Evolutionary conservation across 2,888 invertebrate genomes (phyloP), one percentile per base, ranked within the genome.

Genomic region (Eristalinus aeneus): DNA sequence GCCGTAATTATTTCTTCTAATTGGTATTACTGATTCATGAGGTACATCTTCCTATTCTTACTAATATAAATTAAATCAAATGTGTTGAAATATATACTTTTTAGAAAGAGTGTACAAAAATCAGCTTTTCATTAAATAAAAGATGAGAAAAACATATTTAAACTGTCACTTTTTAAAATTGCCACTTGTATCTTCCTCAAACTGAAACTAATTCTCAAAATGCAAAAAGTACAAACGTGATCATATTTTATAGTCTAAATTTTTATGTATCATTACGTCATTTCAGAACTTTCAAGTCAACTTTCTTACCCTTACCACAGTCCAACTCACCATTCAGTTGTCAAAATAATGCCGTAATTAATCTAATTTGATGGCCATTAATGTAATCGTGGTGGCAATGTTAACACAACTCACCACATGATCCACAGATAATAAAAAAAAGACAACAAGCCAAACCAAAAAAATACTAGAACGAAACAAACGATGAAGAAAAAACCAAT

Each of bases 381-480:
- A 69, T 77, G 54, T 81, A 77, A 77, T 65, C 71, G 82, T 67
- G 82, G 82, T 86, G 46, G 71, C 53, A 31, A 61, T 46, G 46
- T 71, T 39, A 74, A 74, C 65, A 46, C 16, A 71, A 75, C 12
- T 86, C 77, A 86, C 82, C 86, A 78, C 77, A 60, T 1, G 74
- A 82, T 86, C 86, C 86, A 86, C 86, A 86, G 54, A 58, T 56
- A 34, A 60, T 56, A 34, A 58, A 68, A 69, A 64, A 36, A 63
- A 72, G 58, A 65, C 32, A 31, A 23, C n/a, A n/a, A 46, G n/a
- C 6, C 12, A 16, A 46, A 46, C 11, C n/a, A 46, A 46, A 46
- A 46, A 23, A 56, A 53, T n/a, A 1, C n/a, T 27, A 56, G 23
- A 56, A 56, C 31, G 32, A 65, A 56, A 32, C 12, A 60, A 73